Conservation (phyloP, 2,888 invertebrate genomes). For the Dynastes hyllus region DNA sequence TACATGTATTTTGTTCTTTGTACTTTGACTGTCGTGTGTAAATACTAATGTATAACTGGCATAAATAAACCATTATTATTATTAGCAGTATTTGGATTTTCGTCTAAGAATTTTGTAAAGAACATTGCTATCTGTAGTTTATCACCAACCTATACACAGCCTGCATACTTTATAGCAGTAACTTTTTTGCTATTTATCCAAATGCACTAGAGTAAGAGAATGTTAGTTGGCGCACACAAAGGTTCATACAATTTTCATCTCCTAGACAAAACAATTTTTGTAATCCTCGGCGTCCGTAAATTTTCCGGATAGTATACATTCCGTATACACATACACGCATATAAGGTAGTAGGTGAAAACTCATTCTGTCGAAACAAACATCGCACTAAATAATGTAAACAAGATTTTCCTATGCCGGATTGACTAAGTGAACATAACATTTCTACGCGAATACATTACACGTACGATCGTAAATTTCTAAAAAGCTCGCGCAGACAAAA, state of each 20-base stretch:
- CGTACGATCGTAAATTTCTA: constrained; percentile 38
- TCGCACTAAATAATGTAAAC: constrained; percentile 48
- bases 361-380: constrained; percentile 46
- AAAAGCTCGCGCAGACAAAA: constrained; percentile 32
- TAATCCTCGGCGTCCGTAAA: constrained; percentile 26
- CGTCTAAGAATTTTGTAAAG: too few relatives aligned
- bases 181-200: constrained; percentile 4
- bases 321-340: neutral
- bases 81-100: too few relatives aligned
- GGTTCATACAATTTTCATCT: constrained; percentile 28
- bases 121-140: too few relatives aligned
- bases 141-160: too few relatives aligned
- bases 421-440: constrained; percentile 48
- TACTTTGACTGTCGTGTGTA: too few relatives aligned
- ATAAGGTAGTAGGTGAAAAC: constrained; percentile 45
- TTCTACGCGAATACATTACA: constrained; percentile 44
- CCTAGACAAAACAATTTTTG: constrained; percentile 33
- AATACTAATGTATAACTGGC: too few relatives aligned
- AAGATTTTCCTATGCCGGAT: constrained; percentile 44
- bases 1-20: too few relatives aligned
- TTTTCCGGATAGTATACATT: constrained; percentile 40
- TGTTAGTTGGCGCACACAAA: too few relatives aligned
- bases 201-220: too few relatives aligned
- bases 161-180: too few relatives aligned
- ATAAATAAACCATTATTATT: too few relatives aligned